Evolutionary conservation across 2,888 invertebrate genomes (phyloP).

Genomic region (Andrena haemorrhoa): DNA sequence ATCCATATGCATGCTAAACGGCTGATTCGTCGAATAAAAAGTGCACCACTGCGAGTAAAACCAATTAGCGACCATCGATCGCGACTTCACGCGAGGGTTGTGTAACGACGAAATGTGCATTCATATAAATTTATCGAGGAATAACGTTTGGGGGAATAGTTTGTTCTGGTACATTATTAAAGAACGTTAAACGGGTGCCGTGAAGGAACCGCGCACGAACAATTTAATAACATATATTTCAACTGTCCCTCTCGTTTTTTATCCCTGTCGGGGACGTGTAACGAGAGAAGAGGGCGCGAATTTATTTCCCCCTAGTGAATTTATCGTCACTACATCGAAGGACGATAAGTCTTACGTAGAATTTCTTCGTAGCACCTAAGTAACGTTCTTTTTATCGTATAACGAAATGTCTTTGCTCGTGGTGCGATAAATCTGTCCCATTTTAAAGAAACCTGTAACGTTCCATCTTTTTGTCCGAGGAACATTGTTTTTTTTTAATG

Average conservation of each 20-base stretch:
- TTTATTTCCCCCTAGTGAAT: slow-evolving; percentile 34
- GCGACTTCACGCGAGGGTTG: slow-evolving; percentile 5
- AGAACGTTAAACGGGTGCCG: not conserved
- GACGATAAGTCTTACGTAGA: slow-evolving; percentile 23
- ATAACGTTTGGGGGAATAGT: not conserved
- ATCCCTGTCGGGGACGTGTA: not conserved
- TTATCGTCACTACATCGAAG: slow-evolving; percentile 27
- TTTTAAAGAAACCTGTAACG: slow-evolving; percentile 22
- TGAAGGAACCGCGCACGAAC: too few relatives aligned
- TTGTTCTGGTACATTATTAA: not conserved
- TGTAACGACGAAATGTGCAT: not conserved
- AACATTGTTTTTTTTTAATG: too few relatives aligned
- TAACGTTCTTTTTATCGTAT: slow-evolving; percentile 29
- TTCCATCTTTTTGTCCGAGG: too few relatives aligned
- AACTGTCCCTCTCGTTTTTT: not conserved
- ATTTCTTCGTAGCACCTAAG: slow-evolving; percentile 18
- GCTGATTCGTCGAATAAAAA: slow-evolving; percentile 12
- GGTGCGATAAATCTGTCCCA: slow-evolving; percentile 30
- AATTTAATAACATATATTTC: slow-evolving; percentile 10
- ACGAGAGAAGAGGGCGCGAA: slow-evolving; percentile 29
- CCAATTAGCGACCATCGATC: slow-evolving; percentile 21
- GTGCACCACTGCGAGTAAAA: not conserved
- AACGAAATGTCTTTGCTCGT: slow-evolving; percentile 35
- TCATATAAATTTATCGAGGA: slow-evolving; percentile 15
- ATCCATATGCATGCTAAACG: too few relatives aligned